Evolutionary conservation across 1,140 invertebrate species (phyloP).

Genomic region (Ceratoteleas bidentatus): DNA sequence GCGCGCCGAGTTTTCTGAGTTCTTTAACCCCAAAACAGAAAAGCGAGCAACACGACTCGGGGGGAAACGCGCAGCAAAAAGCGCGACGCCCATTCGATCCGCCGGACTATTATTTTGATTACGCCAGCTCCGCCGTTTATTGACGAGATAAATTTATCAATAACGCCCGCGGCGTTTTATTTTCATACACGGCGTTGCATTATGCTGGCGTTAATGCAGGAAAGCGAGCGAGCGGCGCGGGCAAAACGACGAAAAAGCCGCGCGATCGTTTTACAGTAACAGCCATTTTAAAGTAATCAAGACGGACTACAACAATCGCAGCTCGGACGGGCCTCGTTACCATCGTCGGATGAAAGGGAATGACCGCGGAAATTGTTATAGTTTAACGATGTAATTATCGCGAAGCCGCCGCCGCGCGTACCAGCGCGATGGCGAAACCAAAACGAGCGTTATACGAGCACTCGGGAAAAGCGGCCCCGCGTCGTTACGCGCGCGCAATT

Average conservation of each 20-base stretch:
- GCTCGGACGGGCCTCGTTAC: slow-evolving; percentile 36
- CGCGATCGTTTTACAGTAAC: slow-evolving; percentile 48
- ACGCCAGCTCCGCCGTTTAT: slow-evolving; percentile 39
- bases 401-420: slow-evolving; percentile 50
- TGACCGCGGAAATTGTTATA: slow-evolving; percentile 70
- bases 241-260: neutral
- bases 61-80: slow-evolving; percentile 6
- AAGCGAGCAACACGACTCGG: no score
- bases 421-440: slow-evolving; percentile 59
- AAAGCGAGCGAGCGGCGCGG: no score
- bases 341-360: slow-evolving; percentile 66
- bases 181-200: slow-evolving; percentile 29
- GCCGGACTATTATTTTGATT: slow-evolving; percentile 49
- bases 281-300: slow-evolving; percentile 60
- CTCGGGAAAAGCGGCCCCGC: slow-evolving; percentile 44
- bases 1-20: no score
- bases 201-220: slow-evolving; percentile 8
- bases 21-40: no score
- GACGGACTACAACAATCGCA: slow-evolving; percentile 49
- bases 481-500: slow-evolving; percentile 55
- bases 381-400: slow-evolving; percentile 71
- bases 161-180: slow-evolving; percentile 41
- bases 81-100: slow-evolving; percentile 8
- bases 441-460: slow-evolving; percentile 62
- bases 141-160: slow-evolving; percentile 57